Evolutionary conservation across 2,888 invertebrate species (phyloP), one percentile per base, ranked within the genome.

Genomic region (Aelia acuminata): DNA sequence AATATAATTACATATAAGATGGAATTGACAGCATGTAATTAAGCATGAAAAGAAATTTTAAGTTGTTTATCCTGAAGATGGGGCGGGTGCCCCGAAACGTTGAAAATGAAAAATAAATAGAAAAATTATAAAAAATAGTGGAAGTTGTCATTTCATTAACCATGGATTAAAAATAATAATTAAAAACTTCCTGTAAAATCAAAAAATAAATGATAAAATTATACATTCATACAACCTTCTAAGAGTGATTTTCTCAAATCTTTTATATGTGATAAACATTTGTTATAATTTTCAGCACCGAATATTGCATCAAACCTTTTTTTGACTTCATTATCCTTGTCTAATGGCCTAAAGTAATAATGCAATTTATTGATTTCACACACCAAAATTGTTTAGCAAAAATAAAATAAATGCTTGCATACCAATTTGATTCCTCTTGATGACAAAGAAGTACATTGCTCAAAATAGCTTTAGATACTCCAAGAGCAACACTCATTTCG

Each of bases 361-460:
- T 43, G 22, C 11, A 80, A 43, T 39, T 22, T 11, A n/a, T 13
- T 43, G 43, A 80, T 80, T 80, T 80, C 13, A 43, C 13, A 80
- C 10, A 3, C 8, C 10, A 4, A 80, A 39, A 43, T 57, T 4
- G n/a, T n/a, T 13, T 31, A 88, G 35, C 50, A 89, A 50, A 18
- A n/a, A 53, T 39, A 84, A 35, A 84, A 88, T 39, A 20, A 2
- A n/a, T 4, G 11, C 39, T 35, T 43, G 8, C 39, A 90, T 90
- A 94, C 95, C 99, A 99, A 91, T 96, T 96, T 0, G 98, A 96
- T 90, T 99, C 98, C 92, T 99, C 99, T 94, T 99, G 99, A 92
- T 99, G 99, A 91, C 99, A 99, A 92, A 99, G 99, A 91, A 99
- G 96, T 0, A 99, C 99, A 92, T 98, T 97, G 91, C 98, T 98